phyloP scores from a whole-genome alignment of 1,140 invertebrate genomes.

The Drosophila saltans region DNA sequence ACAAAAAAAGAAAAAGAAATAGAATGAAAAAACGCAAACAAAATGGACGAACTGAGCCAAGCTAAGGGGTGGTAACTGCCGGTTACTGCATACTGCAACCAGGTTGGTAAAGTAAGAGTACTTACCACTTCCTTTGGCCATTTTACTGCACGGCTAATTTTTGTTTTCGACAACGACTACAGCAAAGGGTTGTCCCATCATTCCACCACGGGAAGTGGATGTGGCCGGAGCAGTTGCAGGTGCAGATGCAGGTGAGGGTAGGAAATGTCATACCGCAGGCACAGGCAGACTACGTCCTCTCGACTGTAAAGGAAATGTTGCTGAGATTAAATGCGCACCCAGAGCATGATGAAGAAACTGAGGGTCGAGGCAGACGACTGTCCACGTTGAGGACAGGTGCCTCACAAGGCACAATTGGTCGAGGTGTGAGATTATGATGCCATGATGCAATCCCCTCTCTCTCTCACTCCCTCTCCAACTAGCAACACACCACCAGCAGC shows the following conservation, averaged over 20 bases:
- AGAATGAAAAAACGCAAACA: constrained; percentile 5
- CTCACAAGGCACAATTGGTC: constrained; percentile 37
- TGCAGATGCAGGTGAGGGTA: constrained; percentile 18
- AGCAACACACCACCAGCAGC: neutral
- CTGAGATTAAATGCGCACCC: constrained; percentile 73
- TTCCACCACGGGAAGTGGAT: neutral
- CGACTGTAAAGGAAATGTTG: constrained; percentile 71
- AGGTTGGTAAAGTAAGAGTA: constrained; percentile 43
- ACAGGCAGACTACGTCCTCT: constrained; percentile 52
- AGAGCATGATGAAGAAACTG: constrained; percentile 17
- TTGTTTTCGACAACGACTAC: constrained; percentile 74
- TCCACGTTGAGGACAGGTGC: constrained; percentile 54
- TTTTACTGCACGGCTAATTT: constrained; percentile 77
- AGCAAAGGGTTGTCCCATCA: constrained; percentile 53
- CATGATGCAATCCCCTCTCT: constrained; percentile 9
- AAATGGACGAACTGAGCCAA: constrained; percentile 1
- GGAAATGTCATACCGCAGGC: constrained; percentile 74
- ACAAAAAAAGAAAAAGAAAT: constrained; percentile 34
- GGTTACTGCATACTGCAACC: constrained; percentile 71
- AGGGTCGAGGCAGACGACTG: constrained; percentile 4
- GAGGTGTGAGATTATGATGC: constrained; percentile 59
- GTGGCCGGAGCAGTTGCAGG: constrained; percentile 6
- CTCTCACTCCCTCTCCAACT: neutral
- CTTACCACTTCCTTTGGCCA: constrained; percentile 79
- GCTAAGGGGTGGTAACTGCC: constrained; percentile 22